phyloP scores from a whole-genome alignment of 2,888 invertebrate species.

The Koerneria pararmatus region DNA sequence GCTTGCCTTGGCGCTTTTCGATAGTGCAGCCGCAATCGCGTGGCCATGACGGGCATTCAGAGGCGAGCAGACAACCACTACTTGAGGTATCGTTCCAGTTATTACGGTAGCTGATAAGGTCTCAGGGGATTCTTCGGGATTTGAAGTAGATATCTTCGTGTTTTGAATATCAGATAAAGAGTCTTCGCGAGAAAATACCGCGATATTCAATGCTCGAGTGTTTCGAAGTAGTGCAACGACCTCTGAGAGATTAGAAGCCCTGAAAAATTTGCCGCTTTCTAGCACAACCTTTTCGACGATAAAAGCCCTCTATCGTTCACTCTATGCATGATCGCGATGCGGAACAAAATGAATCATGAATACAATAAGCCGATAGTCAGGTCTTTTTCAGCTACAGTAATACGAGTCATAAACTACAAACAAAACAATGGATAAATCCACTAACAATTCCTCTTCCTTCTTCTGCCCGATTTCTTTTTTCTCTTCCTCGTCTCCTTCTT shows the following conservation, averaged over 20 bases:
- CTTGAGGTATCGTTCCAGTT: background rate
- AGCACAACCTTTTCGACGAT: background rate
- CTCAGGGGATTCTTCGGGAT: too few species aligned
- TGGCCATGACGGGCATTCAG: slow-evolving; percentile 14
- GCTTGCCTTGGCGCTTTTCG: slow-evolving; percentile 12
- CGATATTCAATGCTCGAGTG: slow-evolving; percentile 17
- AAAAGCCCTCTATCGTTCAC: background rate
- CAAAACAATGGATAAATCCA: too few species aligned
- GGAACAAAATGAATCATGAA: background rate
- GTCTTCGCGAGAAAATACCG: background rate
- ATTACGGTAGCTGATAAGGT: background rate
- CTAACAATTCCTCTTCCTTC: too few species aligned
- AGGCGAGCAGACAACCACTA: slow-evolving; percentile 17
- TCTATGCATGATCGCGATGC: background rate
- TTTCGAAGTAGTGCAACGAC: slow-evolving; percentile 5
- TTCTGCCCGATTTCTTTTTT: background rate
- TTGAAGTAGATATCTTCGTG: too few species aligned
- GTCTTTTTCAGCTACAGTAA: too few species aligned
- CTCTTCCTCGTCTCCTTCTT: slow-evolving; percentile 3
- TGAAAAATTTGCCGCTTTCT: background rate
- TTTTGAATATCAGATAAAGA: slow-evolving; percentile 4
- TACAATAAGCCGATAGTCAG: too few species aligned
- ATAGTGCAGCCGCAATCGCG: slow-evolving; percentile 14
- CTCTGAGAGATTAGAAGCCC: background rate
- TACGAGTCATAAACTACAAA: too few species aligned